These are phyloP conservation scores for Hormaphis cornu DNA, from an alignment of 1,140 invertebrate genomes.

Conservation along the genomic window DNA sequence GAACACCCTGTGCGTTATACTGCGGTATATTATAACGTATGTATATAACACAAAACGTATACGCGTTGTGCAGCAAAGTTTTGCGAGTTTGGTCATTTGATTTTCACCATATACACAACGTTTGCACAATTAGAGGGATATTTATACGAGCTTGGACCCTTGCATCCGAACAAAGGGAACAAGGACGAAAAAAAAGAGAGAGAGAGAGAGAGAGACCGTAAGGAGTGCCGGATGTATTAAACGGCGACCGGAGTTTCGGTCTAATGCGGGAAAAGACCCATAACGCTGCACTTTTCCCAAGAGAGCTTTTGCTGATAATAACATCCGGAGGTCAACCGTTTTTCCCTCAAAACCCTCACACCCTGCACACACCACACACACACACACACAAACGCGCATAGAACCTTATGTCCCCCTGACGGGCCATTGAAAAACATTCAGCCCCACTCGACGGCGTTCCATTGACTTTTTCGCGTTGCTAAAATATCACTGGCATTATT, in stretches of 20 bases:
- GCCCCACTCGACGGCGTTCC: background rate
- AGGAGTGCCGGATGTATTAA: conserved; percentile 28
- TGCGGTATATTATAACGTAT: background rate
- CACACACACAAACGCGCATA: background rate
- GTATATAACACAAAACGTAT: too few relatives aligned
- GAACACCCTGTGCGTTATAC: too few relatives aligned
- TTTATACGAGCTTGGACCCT: conserved; percentile 1
- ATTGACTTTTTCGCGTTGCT: too few relatives aligned
- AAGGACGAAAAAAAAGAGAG: background rate
- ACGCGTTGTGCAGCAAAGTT: too few relatives aligned
- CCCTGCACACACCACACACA: too few relatives aligned
- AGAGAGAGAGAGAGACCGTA: background rate
- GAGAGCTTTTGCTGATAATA: conserved; percentile 31
- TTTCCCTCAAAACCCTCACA: too few relatives aligned
- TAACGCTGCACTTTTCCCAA: conserved; percentile 18
- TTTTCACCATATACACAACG: conserved; percentile 14
- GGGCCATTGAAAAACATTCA: conserved; percentile 21
- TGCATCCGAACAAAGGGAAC: background rate
- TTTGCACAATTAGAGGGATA: conserved; percentile 14
- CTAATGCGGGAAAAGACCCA: conserved; percentile 18
- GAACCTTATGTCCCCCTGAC: background rate
- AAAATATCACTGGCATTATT: too few relatives aligned
- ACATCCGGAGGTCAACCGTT: conserved; percentile 31
- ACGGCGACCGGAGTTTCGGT: conserved; percentile 19
- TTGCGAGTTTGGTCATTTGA: background rate